Evolutionary conservation across 2,888 invertebrate genomes (phyloP).

Genomic region (Ophion slaviceki): DNA sequence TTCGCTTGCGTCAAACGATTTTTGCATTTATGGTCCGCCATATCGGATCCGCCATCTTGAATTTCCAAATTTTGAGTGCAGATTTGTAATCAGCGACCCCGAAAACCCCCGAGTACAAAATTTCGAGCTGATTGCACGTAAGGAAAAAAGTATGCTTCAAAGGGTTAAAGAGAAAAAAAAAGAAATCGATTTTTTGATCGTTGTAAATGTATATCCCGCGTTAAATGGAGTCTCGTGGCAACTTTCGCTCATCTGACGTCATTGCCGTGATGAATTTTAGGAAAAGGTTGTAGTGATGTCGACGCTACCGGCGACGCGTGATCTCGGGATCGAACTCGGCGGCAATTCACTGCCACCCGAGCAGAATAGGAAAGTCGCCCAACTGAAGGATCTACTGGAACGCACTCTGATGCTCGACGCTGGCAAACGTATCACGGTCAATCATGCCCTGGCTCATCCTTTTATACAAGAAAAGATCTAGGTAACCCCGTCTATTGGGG

Average conservation of each 20-base stretch:
- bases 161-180: no score
- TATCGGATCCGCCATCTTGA: no score
- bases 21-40: no score
- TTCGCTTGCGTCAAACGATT: no score
- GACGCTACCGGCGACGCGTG: slow-evolving; percentile 93
- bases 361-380: slow-evolving; percentile 95
- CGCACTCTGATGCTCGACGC: slow-evolving; percentile 96
- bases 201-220: background rate
- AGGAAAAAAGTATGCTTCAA: no score
- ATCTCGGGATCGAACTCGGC: slow-evolving; percentile 94
- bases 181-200: no score
- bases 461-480: slow-evolving; percentile 98
- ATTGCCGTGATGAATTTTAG: slow-evolving; percentile 85
- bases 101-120: no score
- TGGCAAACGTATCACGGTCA: slow-evolving; percentile 95
- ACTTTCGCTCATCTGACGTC: slow-evolving; percentile 39
- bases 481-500: slow-evolving; percentile 78
- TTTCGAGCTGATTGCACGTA: no score
- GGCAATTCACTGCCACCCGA: slow-evolving; percentile 94
- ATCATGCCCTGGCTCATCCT: slow-evolving; percentile 96
- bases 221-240: slow-evolving; percentile 2
- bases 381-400: slow-evolving; percentile 96
- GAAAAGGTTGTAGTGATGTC: slow-evolving; percentile 98
- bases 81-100: no score
- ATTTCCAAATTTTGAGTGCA: no score